Percentiles rank a stretch among this genome's conserved stretches.
Evolutionary conservation across 2,797 vertebrate genomes (phyloP).

Genomic region (Emydoidea blandingii): DNA sequence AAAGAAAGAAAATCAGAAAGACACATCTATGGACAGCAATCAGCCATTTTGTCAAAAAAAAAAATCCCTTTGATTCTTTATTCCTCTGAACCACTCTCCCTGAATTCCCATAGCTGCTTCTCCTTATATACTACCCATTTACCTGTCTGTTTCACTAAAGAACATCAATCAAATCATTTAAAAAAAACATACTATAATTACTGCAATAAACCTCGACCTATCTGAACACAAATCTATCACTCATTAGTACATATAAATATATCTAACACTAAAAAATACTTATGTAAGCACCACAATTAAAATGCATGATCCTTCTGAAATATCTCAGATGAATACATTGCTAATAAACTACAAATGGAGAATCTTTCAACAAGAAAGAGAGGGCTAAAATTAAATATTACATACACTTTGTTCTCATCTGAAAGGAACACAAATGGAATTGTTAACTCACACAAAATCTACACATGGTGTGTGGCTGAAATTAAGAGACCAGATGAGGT

Average conservation of each 20-base stretch:
- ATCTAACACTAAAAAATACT: neutral
- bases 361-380: neutral
- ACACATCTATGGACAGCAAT: neutral
- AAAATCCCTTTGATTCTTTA: neutral
- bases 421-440: slow-evolving; percentile 10
- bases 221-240: slow-evolving; percentile 1
- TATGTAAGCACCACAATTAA: neutral
- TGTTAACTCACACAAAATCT: neutral
- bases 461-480: neutral
- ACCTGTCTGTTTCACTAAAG: neutral
- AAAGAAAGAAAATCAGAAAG: neutral
- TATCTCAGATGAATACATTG: neutral
- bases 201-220: neutral
- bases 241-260: neutral
- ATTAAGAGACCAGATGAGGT: neutral
- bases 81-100: neutral
- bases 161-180: neutral
- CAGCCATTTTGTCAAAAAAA: neutral
- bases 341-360: neutral
- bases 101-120: neutral
- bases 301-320: neutral
- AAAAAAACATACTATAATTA: neutral
- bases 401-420: neutral
- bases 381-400: neutral
- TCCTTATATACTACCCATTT: neutral